Conservation (phyloP, 2,888 invertebrate genomes). For the Xanthorhoe designata region DNA sequence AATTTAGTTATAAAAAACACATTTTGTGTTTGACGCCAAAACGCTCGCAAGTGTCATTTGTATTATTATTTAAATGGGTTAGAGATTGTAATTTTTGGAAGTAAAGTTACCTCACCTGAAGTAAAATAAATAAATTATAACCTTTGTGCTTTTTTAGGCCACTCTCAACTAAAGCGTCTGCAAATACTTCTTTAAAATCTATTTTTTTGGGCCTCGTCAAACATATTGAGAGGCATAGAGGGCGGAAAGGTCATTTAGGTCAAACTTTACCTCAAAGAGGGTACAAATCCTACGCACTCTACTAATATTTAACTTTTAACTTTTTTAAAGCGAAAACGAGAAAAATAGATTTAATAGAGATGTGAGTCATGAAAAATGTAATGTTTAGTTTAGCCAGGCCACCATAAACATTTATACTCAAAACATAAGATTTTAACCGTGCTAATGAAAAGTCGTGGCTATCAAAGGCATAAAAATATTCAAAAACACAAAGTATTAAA, state of each 20-base stretch:
- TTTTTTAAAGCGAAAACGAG: not conserved
- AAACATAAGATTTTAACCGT: no score
- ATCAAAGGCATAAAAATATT: no score
- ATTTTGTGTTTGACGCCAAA: no score
- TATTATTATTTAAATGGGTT: no score
- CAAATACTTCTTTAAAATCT: conserved; percentile 15
- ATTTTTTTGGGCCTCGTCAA: conserved; percentile 17
- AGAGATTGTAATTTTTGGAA: not conserved
- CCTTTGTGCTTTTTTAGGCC: not conserved
- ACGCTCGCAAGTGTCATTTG: no score
- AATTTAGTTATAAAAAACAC: no score
- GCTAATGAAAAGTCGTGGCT: no score
- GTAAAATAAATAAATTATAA: not conserved
- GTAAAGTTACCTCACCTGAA: not conserved
- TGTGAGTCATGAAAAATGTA: not conserved
- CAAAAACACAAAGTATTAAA: no score
- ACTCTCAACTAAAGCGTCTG: conserved; percentile 15
- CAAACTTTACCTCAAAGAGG: conserved; percentile 27
- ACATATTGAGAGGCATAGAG: conserved; percentile 16
- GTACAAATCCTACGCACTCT: conserved; percentile 10
- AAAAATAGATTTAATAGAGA: not conserved
- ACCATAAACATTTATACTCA: no score
- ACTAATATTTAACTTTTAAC: no score
- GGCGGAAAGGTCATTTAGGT: conserved; percentile 18
- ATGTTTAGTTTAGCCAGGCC: no score